A percentile compares a stretch with the other conserved stretches of the same genome.
These are phyloP conservation scores for Zosterops japonicus DNA, from an alignment of 2,113 vertebrate species.

Conservation along the genomic window DNA sequence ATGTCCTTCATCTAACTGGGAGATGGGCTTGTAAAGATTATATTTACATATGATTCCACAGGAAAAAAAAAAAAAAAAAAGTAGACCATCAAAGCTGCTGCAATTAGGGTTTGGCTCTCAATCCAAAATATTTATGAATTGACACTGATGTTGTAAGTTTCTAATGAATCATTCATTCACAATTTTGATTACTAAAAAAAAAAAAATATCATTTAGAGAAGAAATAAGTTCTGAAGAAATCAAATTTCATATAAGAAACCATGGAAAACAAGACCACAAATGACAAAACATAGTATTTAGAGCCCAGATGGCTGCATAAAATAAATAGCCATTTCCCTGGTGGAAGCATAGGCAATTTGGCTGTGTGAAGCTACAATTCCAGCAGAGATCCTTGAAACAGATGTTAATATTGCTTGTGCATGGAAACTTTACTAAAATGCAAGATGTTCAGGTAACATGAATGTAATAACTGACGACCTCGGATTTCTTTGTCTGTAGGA, in stretches of 20 bases:
- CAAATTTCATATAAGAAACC: conserved; percentile 69
- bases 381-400: conserved; percentile 81
- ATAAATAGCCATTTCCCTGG: conserved; percentile 81
- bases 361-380: conserved; percentile 77
- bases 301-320: conserved; percentile 84
- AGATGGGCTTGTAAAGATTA: background rate
- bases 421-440: conserved; percentile 75
- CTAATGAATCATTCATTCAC: conserved; percentile 43
- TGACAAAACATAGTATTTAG: conserved; percentile 78
- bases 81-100: conserved; percentile 44
- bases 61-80: background rate
- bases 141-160: conserved; percentile 34
- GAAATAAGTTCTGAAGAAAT: conserved; percentile 69
- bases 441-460: conserved; percentile 78
- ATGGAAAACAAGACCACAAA: conserved; percentile 73
- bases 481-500: conserved; percentile 36
- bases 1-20: conserved; percentile 16
- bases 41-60: conserved; percentile 3
- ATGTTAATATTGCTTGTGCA: conserved; percentile 81
- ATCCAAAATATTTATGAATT: conserved; percentile 60
- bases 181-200: conserved; percentile 36
- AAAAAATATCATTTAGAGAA: conserved; percentile 28
- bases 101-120: conserved; percentile 23
- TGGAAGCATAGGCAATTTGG: conserved; percentile 81
- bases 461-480: conserved; percentile 47